Evolutionary conservation across 2,113 vertebrate genomes (phyloP).

Genomic region (Spermophilus dauricus): DNA sequence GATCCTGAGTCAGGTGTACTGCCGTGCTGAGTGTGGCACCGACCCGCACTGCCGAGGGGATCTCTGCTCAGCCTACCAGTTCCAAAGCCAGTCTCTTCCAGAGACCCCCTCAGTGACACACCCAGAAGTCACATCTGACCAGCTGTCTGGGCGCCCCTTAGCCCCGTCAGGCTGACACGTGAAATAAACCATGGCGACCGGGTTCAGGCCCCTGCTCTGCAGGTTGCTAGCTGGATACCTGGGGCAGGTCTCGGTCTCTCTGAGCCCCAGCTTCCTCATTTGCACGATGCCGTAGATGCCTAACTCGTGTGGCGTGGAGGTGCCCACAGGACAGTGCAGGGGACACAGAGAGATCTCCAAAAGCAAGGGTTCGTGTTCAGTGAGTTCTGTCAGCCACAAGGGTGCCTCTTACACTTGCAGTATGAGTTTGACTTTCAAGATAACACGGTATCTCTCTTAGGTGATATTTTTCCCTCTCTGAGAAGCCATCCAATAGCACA

Average conservation of each 20-base stretch:
- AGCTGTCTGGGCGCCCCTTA: background rate
- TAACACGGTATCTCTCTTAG: constrained; percentile 52
- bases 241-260: background rate
- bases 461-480: constrained; percentile 32
- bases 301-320: background rate
- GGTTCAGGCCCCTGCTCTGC: background rate
- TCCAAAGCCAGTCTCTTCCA: background rate
- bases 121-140: background rate
- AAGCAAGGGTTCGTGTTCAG: background rate
- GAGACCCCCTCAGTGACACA: background rate
- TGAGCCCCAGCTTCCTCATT: background rate
- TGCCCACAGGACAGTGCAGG: rapidly evolving
- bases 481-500: background rate
- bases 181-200: background rate
- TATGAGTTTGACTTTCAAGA: background rate
- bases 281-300: background rate
- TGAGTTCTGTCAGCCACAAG: background rate
- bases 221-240: background rate
- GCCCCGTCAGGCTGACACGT: background rate
- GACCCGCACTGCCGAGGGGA: too few species aligned
- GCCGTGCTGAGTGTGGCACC: too few species aligned
- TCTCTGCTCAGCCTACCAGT: too few species aligned
- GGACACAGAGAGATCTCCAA: background rate
- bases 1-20: too few species aligned
- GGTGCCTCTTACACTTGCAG: too few species aligned